These are phyloP conservation scores for Margaritifera margaritifera DNA, from an alignment of 2,888 invertebrate genomes.

Conservation along the genomic window DNA sequence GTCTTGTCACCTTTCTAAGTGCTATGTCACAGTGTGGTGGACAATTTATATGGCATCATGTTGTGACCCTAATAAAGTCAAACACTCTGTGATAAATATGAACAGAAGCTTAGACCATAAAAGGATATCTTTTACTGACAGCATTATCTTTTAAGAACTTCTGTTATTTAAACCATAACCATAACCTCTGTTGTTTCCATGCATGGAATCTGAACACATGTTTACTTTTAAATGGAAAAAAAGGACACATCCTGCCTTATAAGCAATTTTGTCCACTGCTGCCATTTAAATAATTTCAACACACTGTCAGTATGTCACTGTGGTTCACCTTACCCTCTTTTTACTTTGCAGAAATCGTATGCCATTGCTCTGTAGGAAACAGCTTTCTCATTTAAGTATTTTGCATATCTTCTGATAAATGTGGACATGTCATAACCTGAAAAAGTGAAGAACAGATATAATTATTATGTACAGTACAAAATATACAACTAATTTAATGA, in stretches of 20 bases:
- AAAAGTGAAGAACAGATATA: conserved; percentile 45
- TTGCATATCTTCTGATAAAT: conserved; percentile 98
- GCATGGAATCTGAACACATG: too few species aligned
- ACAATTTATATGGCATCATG: too few species aligned
- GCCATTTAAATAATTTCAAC: not conserved
- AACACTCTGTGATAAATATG: too few species aligned
- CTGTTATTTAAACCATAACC: too few species aligned
- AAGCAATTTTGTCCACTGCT: not conserved
- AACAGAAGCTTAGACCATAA: too few species aligned
- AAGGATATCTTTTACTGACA: too few species aligned
- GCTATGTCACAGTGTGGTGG: too few species aligned
- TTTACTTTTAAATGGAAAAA: too few species aligned
- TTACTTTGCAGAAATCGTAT: conserved; percentile 99
- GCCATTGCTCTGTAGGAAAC: conserved; percentile 98
- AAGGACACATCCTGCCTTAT: not conserved
- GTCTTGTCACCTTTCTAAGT: too few species aligned
- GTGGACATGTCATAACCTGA: conserved; percentile 99
- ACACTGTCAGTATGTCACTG: not conserved
- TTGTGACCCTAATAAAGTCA: too few species aligned
- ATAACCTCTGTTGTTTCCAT: too few species aligned
- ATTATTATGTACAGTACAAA: not conserved
- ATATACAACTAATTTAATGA: not conserved
- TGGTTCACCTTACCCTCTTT: conserved; percentile 86
- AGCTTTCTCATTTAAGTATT: conserved; percentile 99
- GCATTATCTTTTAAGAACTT: too few species aligned